Conservation (phyloP, 2,888 invertebrate species). For the Agrotis ipsilon region DNA sequence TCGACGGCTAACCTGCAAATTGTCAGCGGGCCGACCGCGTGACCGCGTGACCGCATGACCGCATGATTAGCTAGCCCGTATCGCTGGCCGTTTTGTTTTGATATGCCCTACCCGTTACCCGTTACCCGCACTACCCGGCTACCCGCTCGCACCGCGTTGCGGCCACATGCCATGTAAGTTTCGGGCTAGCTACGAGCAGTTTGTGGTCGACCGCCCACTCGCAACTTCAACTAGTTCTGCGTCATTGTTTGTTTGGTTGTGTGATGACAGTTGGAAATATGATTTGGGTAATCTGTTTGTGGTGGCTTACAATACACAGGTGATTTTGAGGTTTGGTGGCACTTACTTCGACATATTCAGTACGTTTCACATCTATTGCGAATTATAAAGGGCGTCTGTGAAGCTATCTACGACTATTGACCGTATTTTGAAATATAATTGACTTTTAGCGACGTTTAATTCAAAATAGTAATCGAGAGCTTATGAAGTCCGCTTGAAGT, state of each 20-base stretch:
- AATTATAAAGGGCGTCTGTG: neutral
- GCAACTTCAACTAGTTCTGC: slow-evolving; percentile 66
- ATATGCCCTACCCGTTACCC: slow-evolving; percentile 71
- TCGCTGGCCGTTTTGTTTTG: slow-evolving; percentile 78
- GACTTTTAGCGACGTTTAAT: neutral
- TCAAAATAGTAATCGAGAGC: neutral
- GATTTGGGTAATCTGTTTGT: slow-evolving; percentile 43
- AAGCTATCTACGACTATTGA: neutral
- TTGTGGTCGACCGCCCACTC: slow-evolving; percentile 74
- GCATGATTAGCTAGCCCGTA: slow-evolving; percentile 81
- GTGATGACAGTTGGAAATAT: slow-evolving; percentile 48
- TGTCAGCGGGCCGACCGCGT: slow-evolving; percentile 75
- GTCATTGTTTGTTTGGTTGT: slow-evolving; percentile 60
- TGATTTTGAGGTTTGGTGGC: neutral
- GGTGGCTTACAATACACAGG: neutral
- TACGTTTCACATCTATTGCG: neutral
- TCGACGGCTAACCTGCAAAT: slow-evolving; percentile 82
- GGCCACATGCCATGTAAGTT: slow-evolving; percentile 74
- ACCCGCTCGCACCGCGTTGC: slow-evolving; percentile 61
- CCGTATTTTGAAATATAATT: neutral
- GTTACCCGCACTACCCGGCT: slow-evolving; percentile 46
- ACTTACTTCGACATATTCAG: neutral
- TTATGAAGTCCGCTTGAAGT: neutral
- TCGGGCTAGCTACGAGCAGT: slow-evolving; percentile 76
- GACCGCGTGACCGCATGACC: slow-evolving; percentile 71